These are phyloP conservation scores for Xenopus petersii DNA, from an alignment of 2,797 vertebrate species.

Conservation along the genomic window DNA sequence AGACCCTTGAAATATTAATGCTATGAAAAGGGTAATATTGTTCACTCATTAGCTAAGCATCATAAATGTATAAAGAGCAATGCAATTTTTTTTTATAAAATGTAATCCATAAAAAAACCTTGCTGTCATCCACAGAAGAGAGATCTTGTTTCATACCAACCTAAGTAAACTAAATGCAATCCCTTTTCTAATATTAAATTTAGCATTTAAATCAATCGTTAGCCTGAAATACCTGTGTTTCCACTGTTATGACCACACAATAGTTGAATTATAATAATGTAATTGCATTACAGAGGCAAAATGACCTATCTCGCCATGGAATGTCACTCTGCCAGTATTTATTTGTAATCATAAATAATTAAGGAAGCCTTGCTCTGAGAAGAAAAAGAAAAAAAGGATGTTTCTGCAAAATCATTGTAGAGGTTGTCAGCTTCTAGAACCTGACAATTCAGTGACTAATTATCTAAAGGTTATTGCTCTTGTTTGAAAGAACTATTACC, in stretches of 20 bases:
- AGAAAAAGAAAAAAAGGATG: slow-evolving; percentile 17
- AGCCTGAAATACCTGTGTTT: background rate
- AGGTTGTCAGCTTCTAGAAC: slow-evolving; percentile 31
- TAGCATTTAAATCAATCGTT: background rate
- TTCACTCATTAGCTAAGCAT: too few relatives aligned
- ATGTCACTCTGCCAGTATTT: slow-evolving; percentile 38
- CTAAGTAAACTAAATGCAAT: background rate
- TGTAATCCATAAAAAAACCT: background rate
- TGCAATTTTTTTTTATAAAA: too few relatives aligned
- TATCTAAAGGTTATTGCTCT: slow-evolving; percentile 41
- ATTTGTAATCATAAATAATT: slow-evolving; percentile 47
- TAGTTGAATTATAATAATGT: slow-evolving; percentile 34
- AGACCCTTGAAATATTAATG: too few relatives aligned
- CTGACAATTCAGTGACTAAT: slow-evolving; percentile 37
- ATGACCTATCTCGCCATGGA: slow-evolving; percentile 27
- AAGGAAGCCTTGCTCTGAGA: slow-evolving; percentile 28
- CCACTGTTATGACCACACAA: slow-evolving; percentile 31
- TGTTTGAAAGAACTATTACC: slow-evolving; percentile 31
- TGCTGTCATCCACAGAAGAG: background rate
- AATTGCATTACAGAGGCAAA: slow-evolving; percentile 38
- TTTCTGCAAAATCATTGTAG: slow-evolving; percentile 18
- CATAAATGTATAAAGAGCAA: too few relatives aligned
- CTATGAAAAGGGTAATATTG: too few relatives aligned
- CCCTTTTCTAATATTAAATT: background rate
- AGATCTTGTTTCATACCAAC: background rate